phyloP scores from a whole-genome alignment of 2,888 invertebrate species.

The Dasypolia templi region DNA sequence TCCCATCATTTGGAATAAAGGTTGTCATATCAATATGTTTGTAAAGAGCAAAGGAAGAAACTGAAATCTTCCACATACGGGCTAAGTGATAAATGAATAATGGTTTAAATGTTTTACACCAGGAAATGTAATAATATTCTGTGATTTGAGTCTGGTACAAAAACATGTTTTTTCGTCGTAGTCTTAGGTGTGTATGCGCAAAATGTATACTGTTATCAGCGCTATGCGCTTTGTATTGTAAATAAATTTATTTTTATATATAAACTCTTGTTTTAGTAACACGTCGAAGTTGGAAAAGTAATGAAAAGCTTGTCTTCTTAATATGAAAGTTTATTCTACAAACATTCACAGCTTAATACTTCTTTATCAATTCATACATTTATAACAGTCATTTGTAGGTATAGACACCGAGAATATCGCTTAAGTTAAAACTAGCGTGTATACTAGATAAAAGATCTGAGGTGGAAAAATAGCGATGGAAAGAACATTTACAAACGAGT shows the following conservation, averaged over 20 bases:
- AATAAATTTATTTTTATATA: slow-evolving; percentile 51
- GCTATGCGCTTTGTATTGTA: slow-evolving; percentile 53
- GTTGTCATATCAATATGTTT: not conserved
- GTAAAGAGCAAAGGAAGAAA: not conserved
- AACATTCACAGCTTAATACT: slow-evolving; percentile 46
- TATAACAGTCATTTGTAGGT: slow-evolving; percentile 12
- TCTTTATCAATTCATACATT: slow-evolving; percentile 14
- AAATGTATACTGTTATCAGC: slow-evolving; percentile 28
- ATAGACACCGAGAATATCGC: not conserved
- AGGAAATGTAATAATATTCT: not conserved
- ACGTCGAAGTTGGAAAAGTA: not conserved
- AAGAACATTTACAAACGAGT: not conserved
- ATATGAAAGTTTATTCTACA: slow-evolving; percentile 49
- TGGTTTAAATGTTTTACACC: not conserved
- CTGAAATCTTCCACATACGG: not conserved
- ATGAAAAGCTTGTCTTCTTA: slow-evolving; percentile 27
- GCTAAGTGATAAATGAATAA: not conserved
- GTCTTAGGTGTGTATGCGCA: slow-evolving; percentile 1
- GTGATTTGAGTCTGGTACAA: not conserved
- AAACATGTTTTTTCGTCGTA: not conserved
- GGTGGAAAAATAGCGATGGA: not conserved
- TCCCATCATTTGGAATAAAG: not conserved
- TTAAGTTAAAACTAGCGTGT: not conserved
- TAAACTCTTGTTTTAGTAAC: slow-evolving; percentile 29
- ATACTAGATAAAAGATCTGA: not conserved